phyloP scores from a whole-genome alignment of 2,113 vertebrate genomes.

The Sclerurus mexicanus region DNA sequence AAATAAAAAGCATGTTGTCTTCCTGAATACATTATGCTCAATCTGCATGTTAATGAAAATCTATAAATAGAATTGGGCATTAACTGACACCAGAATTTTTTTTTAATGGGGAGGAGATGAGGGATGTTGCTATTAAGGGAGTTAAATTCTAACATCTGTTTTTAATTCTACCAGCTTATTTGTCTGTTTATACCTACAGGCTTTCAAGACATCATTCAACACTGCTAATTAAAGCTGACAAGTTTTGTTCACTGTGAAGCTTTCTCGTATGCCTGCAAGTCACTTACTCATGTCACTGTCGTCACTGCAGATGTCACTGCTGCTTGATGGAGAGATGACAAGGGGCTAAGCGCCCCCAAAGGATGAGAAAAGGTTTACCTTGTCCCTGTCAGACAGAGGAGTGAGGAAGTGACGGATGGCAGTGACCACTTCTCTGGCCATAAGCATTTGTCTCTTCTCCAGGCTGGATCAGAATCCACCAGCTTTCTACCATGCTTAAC shows the following conservation, averaged over 20 bases:
- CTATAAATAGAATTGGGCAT: conserved; percentile 39
- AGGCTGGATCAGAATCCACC: not conserved
- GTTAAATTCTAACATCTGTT: conserved; percentile 61
- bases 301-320: conserved; percentile 31
- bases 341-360: not conserved
- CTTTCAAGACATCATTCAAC: conserved; percentile 54
- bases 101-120: not conserved
- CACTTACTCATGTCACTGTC: conserved; percentile 34
- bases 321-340: conserved; percentile 33
- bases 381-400: not conserved
- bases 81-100: not conserved
- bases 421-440: not conserved
- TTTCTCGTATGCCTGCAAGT: conserved; percentile 29
- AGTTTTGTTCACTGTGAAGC: conserved; percentile 23
- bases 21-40: conserved; percentile 21
- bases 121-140: conserved; percentile 43
- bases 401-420: conserved; percentile 3
- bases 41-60: conserved; percentile 44
- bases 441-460: not conserved
- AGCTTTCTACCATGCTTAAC: not conserved
- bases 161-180: conserved; percentile 56
- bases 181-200: conserved; percentile 55
- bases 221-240: conserved; percentile 62
- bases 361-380: conserved; percentile 5
- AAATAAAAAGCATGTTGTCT: not conserved